Evolutionary conservation across 92 coral and sea anemone species (phyloP).

Genomic region (Desmophyllum pertusum): DNA sequence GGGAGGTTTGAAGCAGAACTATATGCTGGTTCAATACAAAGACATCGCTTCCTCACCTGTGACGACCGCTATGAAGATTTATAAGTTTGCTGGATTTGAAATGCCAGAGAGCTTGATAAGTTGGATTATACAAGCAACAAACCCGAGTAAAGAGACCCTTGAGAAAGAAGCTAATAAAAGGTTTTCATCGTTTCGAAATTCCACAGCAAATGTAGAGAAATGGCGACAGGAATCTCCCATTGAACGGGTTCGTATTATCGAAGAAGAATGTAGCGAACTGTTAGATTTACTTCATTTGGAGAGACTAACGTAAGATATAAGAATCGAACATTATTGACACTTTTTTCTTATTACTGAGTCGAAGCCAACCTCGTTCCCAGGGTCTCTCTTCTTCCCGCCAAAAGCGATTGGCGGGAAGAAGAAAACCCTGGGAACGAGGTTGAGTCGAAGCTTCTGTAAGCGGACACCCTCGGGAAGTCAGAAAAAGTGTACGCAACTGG

Average conservation of each 20-base stretch:
- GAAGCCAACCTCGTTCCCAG: neutral
- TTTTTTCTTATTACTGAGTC: neutral
- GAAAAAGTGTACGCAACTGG: too few species aligned
- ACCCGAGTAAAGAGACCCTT: constrained; percentile 44
- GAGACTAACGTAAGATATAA: constrained; percentile 12
- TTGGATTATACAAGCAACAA: constrained; percentile 51
- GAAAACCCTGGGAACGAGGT: too few species aligned
- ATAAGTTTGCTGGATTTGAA: constrained; percentile 62
- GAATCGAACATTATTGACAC: neutral
- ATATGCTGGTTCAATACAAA: constrained; percentile 46
- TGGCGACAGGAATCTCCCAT: constrained; percentile 55
- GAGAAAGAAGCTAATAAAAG: constrained; percentile 8
- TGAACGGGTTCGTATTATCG: constrained; percentile 39
- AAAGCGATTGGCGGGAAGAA: too few species aligned
- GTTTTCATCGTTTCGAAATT: constrained; percentile 52
- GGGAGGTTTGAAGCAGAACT: constrained; percentile 13
- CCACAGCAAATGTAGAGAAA: constrained; percentile 50
- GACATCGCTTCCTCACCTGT: constrained; percentile 53
- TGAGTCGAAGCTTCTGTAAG: too few species aligned
- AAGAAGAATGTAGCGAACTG: constrained; percentile 47
- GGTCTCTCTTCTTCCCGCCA: neutral
- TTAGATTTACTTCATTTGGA: constrained; percentile 40
- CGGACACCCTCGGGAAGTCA: too few species aligned
- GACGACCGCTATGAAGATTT: constrained; percentile 48
- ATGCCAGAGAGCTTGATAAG: constrained; percentile 40